Base-by-base conservation (phyloP, 2,113 vertebrate genomes). In the Fulmarus glacialis region DNA sequence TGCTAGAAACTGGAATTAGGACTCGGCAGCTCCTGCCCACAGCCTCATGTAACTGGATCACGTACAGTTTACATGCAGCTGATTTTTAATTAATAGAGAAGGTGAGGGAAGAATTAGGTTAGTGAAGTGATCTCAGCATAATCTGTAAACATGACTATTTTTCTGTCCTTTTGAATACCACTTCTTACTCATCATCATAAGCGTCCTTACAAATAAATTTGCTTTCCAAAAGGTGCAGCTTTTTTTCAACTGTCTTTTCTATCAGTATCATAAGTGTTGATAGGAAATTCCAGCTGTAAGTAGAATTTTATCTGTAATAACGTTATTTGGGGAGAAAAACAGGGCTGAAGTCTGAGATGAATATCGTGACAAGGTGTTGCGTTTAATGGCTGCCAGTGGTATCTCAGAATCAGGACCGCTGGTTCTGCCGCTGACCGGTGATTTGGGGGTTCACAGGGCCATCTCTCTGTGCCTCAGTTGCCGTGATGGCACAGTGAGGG, bases 261-360 rank as follows among this genome's bases (percentile, higher is more conserved):
- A 6, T 43, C 36, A 6, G 23, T 43, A 53, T 19, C 6, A 0
- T 22, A 23, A 45, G 30, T 36, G 36, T 24, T 62, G 50, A 11
- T 27, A 24, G 22, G 64, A 66, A 78, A 77, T 78, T 60, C 55
- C 50, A 86, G 23, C 63, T 27, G 5, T 43, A 50, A 68, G 48
- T 15, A 38, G 64, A 62, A 36, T 75, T 94, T 68, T 45, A n/a
- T 47, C 71, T 72, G 22, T 12, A 52, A 47, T 64, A 38, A 47
- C 0, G 0, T 27, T 38, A 12, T 73, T 2, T 60, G 72, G 26
- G 47, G 40, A 50, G 29, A 32, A 83, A 82, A 63, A 1, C 52
- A 22, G 36, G 43, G 45, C 70, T 88, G 86, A 34, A 17, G 12
- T 10, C 60, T 48, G 14, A 42, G 45, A 8, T 27, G 47, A 36